phyloP scores from a whole-genome alignment of 2,797 vertebrate species.

The Mustela erminea region DNA sequence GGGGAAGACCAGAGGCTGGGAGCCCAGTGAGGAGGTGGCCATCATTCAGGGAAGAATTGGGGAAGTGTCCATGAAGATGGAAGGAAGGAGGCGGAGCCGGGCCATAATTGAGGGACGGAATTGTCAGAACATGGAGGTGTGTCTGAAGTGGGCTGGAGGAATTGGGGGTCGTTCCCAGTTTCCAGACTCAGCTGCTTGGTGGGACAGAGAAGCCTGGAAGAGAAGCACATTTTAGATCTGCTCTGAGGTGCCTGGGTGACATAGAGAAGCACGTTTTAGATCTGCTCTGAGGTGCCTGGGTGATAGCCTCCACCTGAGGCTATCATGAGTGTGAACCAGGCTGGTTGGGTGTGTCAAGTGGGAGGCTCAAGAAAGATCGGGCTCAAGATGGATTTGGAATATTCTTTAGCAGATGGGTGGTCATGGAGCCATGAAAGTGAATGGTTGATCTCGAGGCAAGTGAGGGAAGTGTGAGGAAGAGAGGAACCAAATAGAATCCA shows the following conservation, averaged over 20 bases:
- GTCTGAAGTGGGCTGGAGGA: neutral
- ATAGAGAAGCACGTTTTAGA: neutral
- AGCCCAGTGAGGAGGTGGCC: neutral
- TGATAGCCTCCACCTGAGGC: neutral
- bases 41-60: neutral
- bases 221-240: neutral
- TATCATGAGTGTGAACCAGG: neutral
- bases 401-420: slow-evolving; percentile 52
- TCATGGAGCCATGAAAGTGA: neutral
- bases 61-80: neutral
- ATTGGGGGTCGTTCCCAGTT: neutral
- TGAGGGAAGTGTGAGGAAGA: slow-evolving; percentile 47
- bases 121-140: neutral
- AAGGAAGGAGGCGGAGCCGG: slow-evolving; percentile 39
- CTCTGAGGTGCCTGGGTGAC: neutral
- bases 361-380: slow-evolving; percentile 24
- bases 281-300: neutral
- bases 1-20: neutral
- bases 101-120: neutral
- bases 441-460: slow-evolving; percentile 17
- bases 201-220: neutral
- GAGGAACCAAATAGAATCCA: slow-evolving; percentile 22
- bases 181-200: neutral
- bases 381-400: neutral
- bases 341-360: neutral